Evolutionary conservation across 2,888 invertebrate genomes (phyloP).

Genomic region (Oscheius myriophilus): DNA sequence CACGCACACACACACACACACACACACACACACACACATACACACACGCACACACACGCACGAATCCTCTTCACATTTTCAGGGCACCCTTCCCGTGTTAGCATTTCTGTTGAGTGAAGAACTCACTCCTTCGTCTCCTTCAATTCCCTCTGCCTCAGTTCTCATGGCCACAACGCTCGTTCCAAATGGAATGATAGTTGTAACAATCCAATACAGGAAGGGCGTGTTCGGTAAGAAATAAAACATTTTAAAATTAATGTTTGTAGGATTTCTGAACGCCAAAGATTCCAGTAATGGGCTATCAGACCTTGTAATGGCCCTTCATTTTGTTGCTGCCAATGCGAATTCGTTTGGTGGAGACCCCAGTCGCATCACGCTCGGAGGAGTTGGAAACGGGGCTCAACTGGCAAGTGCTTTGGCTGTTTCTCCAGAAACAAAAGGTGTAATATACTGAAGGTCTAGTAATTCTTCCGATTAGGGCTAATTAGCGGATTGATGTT

Average conservation of each 20-base stretch:
- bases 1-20: too few relatives aligned
- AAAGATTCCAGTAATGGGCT: conserved; percentile 14
- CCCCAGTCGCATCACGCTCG: not conserved
- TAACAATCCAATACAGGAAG: conserved; percentile 9
- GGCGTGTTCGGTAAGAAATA: conserved; percentile 3
- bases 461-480: not conserved
- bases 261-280: not conserved
- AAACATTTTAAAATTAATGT: too few relatives aligned
- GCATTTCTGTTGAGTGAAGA: conserved; percentile 16
- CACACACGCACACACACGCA: too few relatives aligned
- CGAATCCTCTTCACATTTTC: not conserved
- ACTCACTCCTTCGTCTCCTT: conserved; percentile 12
- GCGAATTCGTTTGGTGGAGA: conserved; percentile 7
- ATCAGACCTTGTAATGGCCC: conserved; percentile 6
- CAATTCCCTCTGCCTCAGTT: conserved; percentile 8
- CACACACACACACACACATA: too few relatives aligned
- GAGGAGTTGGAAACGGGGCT: conserved; percentile 17
- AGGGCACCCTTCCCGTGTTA: conserved; percentile 10
- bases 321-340: conserved; percentile 15
- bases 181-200: conserved; percentile 8
- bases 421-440: conserved; percentile 16
- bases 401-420: conserved; percentile 19
- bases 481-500: conserved; percentile 4
- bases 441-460: not conserved
- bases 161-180: conserved; percentile 18